Conservation (phyloP, 2,797 vertebrate species). For the Ibycter americanus region DNA sequence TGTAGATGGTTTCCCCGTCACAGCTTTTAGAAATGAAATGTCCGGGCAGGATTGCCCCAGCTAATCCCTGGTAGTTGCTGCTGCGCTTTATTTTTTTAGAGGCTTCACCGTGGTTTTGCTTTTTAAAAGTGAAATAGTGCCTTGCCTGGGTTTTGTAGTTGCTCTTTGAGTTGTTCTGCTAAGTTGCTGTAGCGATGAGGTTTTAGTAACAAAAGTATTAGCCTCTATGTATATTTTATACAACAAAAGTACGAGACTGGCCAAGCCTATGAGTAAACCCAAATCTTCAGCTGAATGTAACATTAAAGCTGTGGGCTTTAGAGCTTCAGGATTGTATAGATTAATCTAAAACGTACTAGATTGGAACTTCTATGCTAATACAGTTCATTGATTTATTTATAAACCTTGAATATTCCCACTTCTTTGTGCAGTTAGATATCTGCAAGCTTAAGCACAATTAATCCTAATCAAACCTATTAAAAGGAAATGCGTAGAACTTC, state of each 20-base stretch:
- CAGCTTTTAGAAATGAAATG: background rate
- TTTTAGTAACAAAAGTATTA: background rate
- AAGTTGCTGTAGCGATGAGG: no score
- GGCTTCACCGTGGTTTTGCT: background rate
- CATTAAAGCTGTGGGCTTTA: background rate
- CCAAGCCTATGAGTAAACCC: background rate
- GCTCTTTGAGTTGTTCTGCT: background rate
- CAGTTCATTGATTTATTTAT: background rate
- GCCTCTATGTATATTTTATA: background rate
- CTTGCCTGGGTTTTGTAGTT: background rate
- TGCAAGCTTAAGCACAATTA: background rate
- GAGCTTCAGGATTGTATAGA: background rate
- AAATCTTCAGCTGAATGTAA: background rate
- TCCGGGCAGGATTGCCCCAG: accelerated
- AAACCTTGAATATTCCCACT: background rate
- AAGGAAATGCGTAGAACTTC: background rate
- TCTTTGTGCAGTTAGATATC: background rate
- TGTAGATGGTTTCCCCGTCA: background rate
- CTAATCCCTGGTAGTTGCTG: no score
- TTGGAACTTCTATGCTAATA: background rate
- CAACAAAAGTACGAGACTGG: background rate
- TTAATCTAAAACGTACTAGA: background rate
- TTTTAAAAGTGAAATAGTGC: background rate
- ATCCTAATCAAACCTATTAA: background rate
- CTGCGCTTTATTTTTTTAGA: background rate